phyloP scores from a whole-genome alignment of 2,113 vertebrate genomes.

The Aegypius monachus region DNA sequence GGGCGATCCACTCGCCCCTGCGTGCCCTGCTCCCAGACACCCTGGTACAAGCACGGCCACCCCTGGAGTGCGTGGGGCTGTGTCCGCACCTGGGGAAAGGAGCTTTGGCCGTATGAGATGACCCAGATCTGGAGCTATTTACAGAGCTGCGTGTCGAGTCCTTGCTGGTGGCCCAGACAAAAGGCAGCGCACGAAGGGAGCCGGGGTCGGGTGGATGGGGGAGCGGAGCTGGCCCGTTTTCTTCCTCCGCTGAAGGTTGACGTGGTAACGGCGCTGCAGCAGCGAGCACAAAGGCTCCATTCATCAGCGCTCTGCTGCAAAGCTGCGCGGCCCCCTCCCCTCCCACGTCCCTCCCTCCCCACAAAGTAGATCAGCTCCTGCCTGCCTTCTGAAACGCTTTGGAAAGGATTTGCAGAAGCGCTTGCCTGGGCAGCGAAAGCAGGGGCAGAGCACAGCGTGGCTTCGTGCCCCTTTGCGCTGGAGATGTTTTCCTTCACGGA shows the following conservation, averaged over 20 bases:
- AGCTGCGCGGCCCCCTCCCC: conserved; percentile 8
- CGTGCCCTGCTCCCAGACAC: background rate
- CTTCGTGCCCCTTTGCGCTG: background rate
- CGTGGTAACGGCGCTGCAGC: conserved; percentile 42
- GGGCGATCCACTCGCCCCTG: background rate
- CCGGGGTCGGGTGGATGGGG: background rate
- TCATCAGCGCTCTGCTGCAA: conserved; percentile 1
- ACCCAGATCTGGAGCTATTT: rapidly evolving
- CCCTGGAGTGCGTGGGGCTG: rapidly evolving
- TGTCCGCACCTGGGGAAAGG: rapidly evolving
- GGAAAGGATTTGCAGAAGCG: background rate
- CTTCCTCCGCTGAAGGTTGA: conserved; percentile 21
- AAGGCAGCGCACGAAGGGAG: background rate
- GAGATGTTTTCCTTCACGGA: rapidly evolving
- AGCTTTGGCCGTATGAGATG: rapidly evolving
- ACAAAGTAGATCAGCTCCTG: background rate
- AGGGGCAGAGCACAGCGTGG: background rate
- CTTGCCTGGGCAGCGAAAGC: background rate
- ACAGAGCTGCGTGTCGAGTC: background rate
- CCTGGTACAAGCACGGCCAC: background rate
- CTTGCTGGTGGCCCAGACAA: background rate
- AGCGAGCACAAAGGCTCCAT: conserved; percentile 61
- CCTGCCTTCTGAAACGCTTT: background rate
- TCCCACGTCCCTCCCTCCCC: background rate
- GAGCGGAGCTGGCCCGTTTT: background rate